These are phyloP conservation scores for Palloptera scutellata DNA, from an alignment of 2,888 invertebrate species.

Conservation along the genomic window DNA sequence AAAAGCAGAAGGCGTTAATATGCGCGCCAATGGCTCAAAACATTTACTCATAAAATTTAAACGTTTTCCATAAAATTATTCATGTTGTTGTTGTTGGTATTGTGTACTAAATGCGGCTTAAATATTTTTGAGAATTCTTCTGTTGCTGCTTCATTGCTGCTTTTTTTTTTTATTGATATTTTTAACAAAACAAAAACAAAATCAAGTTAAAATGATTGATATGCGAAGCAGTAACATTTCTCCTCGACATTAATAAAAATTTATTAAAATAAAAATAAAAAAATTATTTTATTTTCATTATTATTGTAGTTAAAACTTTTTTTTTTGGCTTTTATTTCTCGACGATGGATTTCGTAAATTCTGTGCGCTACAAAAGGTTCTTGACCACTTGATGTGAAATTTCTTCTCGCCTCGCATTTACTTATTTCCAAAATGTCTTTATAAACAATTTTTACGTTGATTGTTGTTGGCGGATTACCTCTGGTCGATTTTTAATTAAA, in stretches of 20 bases:
- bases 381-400: neutral
- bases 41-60: slow-evolving; percentile 16
- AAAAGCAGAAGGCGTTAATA: slow-evolving; percentile 17
- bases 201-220: slow-evolving; percentile 37
- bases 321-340: neutral
- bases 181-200: neutral
- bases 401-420: too few relatives aligned
- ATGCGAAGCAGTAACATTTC: slow-evolving; percentile 42
- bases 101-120: neutral
- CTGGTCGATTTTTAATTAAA: slow-evolving; percentile 12
- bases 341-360: neutral
- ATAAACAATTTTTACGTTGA: neutral
- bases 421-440: neutral
- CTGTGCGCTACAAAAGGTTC: neutral
- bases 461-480: neutral
- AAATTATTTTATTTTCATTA: neutral
- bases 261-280: slow-evolving; percentile 36
- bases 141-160: neutral
- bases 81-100: neutral
- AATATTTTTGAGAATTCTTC: neutral
- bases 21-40: slow-evolving; percentile 21
- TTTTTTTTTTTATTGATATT: neutral
- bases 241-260: slow-evolving; percentile 42
- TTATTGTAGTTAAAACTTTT: too few relatives aligned
- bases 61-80: neutral